A percentile compares a stretch with the other conserved stretches of the same genome.
Conservation (phyloP, 2,113 vertebrate genomes). For the Odocoileus hemionus region DNA sequence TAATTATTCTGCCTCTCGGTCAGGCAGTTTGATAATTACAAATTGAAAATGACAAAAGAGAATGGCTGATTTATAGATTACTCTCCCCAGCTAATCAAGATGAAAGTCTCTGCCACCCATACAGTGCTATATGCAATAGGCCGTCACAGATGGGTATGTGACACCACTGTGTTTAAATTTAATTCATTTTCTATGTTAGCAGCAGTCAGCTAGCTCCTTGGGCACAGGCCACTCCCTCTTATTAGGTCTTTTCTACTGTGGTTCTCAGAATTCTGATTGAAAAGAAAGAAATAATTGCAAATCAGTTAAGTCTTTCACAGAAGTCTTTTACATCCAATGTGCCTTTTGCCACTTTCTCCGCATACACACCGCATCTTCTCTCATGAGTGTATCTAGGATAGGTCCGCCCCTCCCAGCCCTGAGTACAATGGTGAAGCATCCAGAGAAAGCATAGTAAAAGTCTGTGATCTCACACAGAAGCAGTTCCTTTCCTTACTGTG, state of each 20-base stretch:
- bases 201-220: background rate
- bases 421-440: background rate
- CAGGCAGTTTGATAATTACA: slow-evolving; percentile 11
- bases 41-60: slow-evolving; percentile 20
- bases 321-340: background rate
- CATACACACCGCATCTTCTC: background rate
- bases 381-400: background rate
- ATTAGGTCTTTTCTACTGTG: background rate
- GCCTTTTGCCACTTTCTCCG: background rate
- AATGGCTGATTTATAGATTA: background rate
- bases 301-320: background rate
- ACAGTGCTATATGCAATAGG: background rate
- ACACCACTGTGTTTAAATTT: background rate
- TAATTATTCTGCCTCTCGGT: slow-evolving; percentile 11
- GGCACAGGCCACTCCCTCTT: background rate
- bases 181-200: background rate
- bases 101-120: background rate
- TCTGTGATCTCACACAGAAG: background rate
- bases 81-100: background rate
- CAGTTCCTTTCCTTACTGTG: background rate
- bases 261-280: background rate
- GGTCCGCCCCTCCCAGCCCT: background rate
- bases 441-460: background rate
- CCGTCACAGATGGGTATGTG: background rate
- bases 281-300: background rate